Percentiles rank a stretch among this genome's conserved stretches.
Evolutionary conservation across 2,888 invertebrate genomes (phyloP).

Genomic region (Pandemis cinnamomeana): DNA sequence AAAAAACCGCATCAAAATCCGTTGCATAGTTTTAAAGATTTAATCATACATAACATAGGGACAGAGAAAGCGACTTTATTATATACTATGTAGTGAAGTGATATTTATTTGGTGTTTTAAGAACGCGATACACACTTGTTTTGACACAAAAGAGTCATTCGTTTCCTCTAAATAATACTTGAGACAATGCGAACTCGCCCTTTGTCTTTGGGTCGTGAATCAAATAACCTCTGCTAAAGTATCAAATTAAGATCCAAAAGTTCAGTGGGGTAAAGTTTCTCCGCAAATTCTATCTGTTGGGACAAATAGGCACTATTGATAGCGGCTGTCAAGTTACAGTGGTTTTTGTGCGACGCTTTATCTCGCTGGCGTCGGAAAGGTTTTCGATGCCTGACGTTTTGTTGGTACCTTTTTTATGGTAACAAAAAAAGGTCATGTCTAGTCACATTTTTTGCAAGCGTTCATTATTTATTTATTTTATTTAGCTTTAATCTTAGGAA

Average conservation of each 20-base stretch:
- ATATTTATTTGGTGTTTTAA: too few relatives aligned
- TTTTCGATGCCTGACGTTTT: slow-evolving; percentile 6
- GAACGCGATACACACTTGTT: neutral
- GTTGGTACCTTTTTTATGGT: neutral
- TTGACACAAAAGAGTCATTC: neutral
- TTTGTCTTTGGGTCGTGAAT: neutral
- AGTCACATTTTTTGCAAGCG: too few relatives aligned
- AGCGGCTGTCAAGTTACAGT: slow-evolving; percentile 8
- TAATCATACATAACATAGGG: too few relatives aligned
- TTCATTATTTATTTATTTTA: too few relatives aligned
- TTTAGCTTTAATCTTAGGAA: too few relatives aligned
- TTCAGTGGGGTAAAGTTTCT: neutral
- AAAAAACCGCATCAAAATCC: too few relatives aligned
- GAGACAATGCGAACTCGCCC: neutral
- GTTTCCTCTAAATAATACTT: neutral
- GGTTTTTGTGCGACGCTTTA: slow-evolving; percentile 11
- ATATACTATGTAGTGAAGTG: too few relatives aligned
- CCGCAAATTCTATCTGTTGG: neutral
- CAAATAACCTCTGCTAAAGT: neutral
- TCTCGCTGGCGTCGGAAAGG: slow-evolving; percentile 5
- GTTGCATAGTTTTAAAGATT: too few relatives aligned
- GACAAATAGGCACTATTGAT: slow-evolving; percentile 7
- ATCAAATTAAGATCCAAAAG: slow-evolving; percentile 7
- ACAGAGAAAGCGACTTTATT: too few relatives aligned
- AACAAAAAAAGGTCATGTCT: too few relatives aligned